Conservation (phyloP, 2,888 invertebrate genomes). For the Drosophila gaucha region DNA sequence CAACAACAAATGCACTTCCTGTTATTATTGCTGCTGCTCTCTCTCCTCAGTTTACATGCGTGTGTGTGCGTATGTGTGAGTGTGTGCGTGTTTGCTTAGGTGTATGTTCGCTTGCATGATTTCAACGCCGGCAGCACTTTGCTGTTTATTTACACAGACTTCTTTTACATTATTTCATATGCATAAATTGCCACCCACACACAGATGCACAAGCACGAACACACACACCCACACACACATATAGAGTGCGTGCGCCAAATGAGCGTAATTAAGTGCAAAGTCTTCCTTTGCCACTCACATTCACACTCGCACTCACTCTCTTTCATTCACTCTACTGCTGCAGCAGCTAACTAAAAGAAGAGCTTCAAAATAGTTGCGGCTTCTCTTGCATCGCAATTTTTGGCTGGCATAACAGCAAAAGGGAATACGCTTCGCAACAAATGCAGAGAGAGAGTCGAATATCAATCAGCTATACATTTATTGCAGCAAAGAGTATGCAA, state of each 20-base stretch:
- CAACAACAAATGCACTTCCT: conserved; percentile 75
- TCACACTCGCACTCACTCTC: conserved; percentile 4
- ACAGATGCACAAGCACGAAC: conserved; percentile 15
- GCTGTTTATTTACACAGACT: conserved; percentile 77
- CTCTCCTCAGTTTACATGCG: background rate
- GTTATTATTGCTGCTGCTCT: conserved; percentile 65
- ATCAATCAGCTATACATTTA: background rate
- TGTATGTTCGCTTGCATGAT: conserved; percentile 68
- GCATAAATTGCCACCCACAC: conserved; percentile 69
- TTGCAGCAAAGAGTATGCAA: conserved; percentile 29
- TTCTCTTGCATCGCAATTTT: conserved; percentile 3
- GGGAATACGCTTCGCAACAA: background rate
- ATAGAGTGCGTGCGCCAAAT: conserved; percentile 57
- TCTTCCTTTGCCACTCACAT: conserved; percentile 13
- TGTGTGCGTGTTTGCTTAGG: conserved; percentile 65
- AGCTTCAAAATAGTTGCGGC: conserved; percentile 30
- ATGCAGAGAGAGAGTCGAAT: background rate
- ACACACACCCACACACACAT: conserved; percentile 25
- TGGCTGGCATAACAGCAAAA: background rate
- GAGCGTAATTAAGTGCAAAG: conserved; percentile 63
- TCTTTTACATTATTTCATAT: conserved; percentile 73
- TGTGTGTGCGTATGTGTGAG: background rate
- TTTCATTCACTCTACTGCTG: conserved; percentile 5
- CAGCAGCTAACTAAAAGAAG: background rate
- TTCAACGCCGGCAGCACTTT: conserved; percentile 77